A percentile compares a stretch with the other conserved stretches of the same genome.
Evolutionary conservation across 2,113 vertebrate genomes (phyloP).

Genomic region (Microcebus ravelobensis): DNA sequence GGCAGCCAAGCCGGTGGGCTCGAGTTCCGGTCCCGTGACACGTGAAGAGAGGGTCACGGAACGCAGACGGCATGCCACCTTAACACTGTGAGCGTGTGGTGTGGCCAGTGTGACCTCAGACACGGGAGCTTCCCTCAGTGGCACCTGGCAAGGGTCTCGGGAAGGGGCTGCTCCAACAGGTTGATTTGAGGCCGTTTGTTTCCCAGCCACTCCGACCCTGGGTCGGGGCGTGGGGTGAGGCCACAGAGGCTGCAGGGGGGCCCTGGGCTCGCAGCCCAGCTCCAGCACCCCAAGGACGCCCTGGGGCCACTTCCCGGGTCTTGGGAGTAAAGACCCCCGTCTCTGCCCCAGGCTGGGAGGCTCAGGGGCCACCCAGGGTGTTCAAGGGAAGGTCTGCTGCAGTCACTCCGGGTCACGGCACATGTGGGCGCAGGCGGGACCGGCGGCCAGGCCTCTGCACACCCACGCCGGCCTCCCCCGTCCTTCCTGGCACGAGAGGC

Average conservation of each 20-base stretch:
- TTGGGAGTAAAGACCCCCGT: neutral
- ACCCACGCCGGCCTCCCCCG: fast-evolving
- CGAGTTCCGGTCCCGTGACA: neutral
- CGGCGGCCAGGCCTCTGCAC: fast-evolving
- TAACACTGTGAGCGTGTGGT: fast-evolving
- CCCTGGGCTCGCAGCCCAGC: neutral
- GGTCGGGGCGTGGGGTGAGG: fast-evolving
- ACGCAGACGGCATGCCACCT: fast-evolving
- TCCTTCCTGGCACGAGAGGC: fast-evolving
- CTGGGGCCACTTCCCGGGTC: fast-evolving
- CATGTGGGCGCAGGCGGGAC: fast-evolving
- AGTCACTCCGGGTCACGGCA: fast-evolving
- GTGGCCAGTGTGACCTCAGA: fast-evolving
- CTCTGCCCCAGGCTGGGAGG: neutral
- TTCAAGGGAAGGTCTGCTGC: neutral
- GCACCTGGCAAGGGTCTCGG: fast-evolving
- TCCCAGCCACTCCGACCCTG: fast-evolving
- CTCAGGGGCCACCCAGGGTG: neutral
- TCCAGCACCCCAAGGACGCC: neutral
- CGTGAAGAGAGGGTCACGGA: fast-evolving
- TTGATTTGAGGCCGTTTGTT: fast-evolving
- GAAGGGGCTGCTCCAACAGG: fast-evolving
- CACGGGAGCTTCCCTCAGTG: fast-evolving
- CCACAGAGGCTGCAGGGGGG: no score
- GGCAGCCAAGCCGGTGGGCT: fast-evolving